Evolutionary conservation across 2,888 invertebrate genomes (phyloP).

Genomic region (Acanthococcus lagerstroemiae): DNA sequence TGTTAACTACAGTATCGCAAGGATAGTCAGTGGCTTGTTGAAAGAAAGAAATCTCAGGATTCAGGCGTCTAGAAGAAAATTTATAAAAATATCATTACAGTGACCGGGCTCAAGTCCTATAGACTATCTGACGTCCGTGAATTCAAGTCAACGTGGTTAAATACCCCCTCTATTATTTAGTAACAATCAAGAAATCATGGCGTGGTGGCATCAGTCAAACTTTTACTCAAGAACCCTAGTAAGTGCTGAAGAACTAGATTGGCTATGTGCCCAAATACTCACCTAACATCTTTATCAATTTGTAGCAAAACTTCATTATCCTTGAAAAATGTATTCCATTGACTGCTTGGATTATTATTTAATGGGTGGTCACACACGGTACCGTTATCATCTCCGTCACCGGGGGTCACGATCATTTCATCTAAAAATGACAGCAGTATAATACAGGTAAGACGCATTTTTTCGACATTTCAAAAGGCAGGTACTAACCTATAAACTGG

Average conservation of each 20-base stretch:
- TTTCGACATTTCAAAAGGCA: too few species aligned
- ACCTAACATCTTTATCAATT: constrained; percentile 93
- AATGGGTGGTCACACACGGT: constrained; percentile 73
- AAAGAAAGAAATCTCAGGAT: constrained; percentile 96
- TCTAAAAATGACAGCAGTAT: constrained; percentile 46
- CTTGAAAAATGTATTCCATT: constrained; percentile 91
- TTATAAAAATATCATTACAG: too few species aligned
- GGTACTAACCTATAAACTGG: constrained; percentile 60
- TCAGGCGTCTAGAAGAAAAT: constrained; percentile 53
- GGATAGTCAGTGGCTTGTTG: constrained; percentile 89
- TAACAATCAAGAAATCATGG: too few species aligned
- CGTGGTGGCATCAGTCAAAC: too few species aligned
- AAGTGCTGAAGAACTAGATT: too few species aligned
- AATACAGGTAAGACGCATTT: too few species aligned
- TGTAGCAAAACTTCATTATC: constrained; percentile 96
- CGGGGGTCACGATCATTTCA: constrained; percentile 80
- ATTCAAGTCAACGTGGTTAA: too few species aligned
- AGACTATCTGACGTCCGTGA: too few species aligned
- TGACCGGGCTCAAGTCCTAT: too few species aligned
- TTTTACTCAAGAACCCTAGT: too few species aligned
- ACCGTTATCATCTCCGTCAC: constrained; percentile 47
- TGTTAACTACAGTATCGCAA: constrained; percentile 66
- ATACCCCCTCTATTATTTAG: too few species aligned
- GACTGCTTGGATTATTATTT: constrained; percentile 87
- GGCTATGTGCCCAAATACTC: constrained; percentile 3